phyloP scores from a whole-genome alignment of 2,888 invertebrate genomes.

The Axea sp. region DNA sequence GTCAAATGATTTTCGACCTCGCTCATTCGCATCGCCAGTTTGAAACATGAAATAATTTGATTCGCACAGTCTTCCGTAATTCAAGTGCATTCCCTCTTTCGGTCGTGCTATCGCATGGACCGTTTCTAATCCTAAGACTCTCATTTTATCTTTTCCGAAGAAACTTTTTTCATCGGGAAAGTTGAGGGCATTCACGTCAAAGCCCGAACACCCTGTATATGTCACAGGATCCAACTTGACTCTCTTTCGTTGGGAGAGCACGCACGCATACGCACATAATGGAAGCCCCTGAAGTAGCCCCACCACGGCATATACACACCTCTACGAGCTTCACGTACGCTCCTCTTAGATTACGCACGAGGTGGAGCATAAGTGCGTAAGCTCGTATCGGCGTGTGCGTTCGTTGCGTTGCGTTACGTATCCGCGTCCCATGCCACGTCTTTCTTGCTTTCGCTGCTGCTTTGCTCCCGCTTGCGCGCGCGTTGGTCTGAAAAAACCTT shows the following conservation, averaged over 20 bases:
- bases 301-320: conserved; percentile 55
- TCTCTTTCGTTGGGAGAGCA: conserved; percentile 68
- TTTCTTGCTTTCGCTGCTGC: conserved; percentile 10
- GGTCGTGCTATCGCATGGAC: too few species aligned
- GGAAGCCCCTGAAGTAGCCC: conserved; percentile 78
- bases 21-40: too few species aligned
- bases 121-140: too few species aligned
- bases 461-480: conserved; percentile 16
- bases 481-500: conserved; percentile 55
- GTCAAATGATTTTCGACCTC: too few species aligned
- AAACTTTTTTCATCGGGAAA: too few species aligned
- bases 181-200: conserved; percentile 15
- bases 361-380: conserved; percentile 61
- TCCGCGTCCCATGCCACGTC: conserved; percentile 48
- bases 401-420: conserved; percentile 44
- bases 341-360: conserved; percentile 64
- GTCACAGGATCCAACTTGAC: conserved; percentile 60
- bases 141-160: too few species aligned
- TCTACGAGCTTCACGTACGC: conserved; percentile 58
- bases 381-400: conserved; percentile 49
- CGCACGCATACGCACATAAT: conserved; percentile 76
- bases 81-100: too few species aligned
- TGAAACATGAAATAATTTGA: too few species aligned
- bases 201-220: conserved; percentile 44
- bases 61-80: too few species aligned